phyloP scores from a whole-genome alignment of 2,113 vertebrate species.

The Thryonomys swinderianus region DNA sequence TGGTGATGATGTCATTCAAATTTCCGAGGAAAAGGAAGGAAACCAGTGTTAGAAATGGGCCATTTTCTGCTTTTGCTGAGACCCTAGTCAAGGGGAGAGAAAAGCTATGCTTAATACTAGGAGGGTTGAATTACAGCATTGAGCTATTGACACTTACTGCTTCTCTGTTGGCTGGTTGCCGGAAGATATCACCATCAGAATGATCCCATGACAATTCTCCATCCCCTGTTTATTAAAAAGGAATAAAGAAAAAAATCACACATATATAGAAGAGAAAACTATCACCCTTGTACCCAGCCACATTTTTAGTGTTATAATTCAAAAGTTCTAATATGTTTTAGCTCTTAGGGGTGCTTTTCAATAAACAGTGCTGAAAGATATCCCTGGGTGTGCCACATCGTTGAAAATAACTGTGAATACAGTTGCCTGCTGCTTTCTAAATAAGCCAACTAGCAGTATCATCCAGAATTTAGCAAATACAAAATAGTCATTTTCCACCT shows the following conservation, averaged over 20 bases:
- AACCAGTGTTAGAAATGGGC: conserved; percentile 31
- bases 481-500: conserved; percentile 61
- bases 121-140: conserved; percentile 49
- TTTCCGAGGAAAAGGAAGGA: conserved; percentile 40
- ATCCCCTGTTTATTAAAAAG: conserved; percentile 84
- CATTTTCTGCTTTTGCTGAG: conserved; percentile 27
- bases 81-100: conserved; percentile 23
- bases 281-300: conserved; percentile 43
- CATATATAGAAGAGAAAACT: conserved; percentile 61
- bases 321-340: conserved; percentile 46
- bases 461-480: conserved; percentile 56
- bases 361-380: not conserved
- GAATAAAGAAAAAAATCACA: conserved; percentile 67
- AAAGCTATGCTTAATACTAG: conserved; percentile 51
- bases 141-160: conserved; percentile 86
- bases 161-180: conserved; percentile 91
- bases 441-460: conserved; percentile 4
- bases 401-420: conserved; percentile 67
- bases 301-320: conserved; percentile 37
- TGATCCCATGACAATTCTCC: conserved; percentile 89
- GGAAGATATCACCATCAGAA: conserved; percentile 87
- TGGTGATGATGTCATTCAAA: conserved; percentile 28
- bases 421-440: conserved; percentile 48
- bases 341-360: conserved; percentile 27
- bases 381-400: conserved; percentile 34